These are phyloP conservation scores for Nycticorax nycticorax DNA, from an alignment of 2,113 vertebrate genomes.

Conservation along the genomic window DNA sequence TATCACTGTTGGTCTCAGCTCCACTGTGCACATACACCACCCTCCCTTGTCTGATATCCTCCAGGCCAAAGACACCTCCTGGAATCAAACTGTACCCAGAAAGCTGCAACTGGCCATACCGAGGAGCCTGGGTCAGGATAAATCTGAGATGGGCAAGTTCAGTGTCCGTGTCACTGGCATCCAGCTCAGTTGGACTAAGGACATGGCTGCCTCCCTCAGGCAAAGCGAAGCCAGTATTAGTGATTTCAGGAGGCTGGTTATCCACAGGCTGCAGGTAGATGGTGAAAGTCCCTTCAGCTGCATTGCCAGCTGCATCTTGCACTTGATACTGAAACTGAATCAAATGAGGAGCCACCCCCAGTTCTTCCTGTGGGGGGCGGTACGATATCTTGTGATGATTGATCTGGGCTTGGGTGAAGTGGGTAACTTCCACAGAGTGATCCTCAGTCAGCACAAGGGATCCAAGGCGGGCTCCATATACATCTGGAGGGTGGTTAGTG, in stretches of 20 bases:
- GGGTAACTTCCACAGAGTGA: conserved; percentile 79
- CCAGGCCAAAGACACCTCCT: conserved; percentile 80
- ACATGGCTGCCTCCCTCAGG: conserved; percentile 82
- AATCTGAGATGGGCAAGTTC: conserved; percentile 83
- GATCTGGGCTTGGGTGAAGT: conserved; percentile 95
- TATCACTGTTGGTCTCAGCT: conserved; percentile 80
- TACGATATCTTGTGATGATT: conserved; percentile 96
- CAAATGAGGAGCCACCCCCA: conserved; percentile 88
- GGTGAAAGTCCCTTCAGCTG: conserved; percentile 81
- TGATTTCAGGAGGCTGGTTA: conserved; percentile 92
- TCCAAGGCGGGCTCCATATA: conserved; percentile 69
- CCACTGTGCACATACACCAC: conserved; percentile 87
- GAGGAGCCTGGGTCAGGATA: conserved; percentile 84
- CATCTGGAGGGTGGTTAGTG: conserved; percentile 79
- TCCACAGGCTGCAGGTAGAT: conserved; percentile 91
- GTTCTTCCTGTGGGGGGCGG: conserved; percentile 87
- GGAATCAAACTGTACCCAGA: conserved; percentile 77
- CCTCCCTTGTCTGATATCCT: conserved; percentile 83
- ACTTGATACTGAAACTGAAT: conserved; percentile 90
- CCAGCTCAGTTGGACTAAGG: conserved; percentile 81
- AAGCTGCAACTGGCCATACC: conserved; percentile 81
- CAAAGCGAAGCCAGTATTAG: conserved; percentile 88
- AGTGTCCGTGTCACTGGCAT: conserved; percentile 88
- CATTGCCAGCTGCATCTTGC: conserved; percentile 87
- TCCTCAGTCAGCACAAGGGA: conserved; percentile 88